Evolutionary conservation across 2,888 invertebrate species (phyloP).

Genomic region (Morpho deidamia): DNA sequence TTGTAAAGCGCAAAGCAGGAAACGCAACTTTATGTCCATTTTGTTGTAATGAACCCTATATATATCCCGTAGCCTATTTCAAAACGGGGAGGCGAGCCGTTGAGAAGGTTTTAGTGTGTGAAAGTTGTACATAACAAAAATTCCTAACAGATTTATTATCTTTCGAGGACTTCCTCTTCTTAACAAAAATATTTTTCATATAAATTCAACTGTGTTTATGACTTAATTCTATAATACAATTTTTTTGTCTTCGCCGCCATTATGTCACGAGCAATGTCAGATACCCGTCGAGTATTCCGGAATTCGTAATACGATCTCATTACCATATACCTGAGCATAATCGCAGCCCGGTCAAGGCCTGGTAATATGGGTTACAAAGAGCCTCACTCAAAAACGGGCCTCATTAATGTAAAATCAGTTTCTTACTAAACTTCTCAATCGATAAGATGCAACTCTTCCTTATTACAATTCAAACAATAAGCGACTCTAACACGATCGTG

Average conservation of each 20-base stretch:
- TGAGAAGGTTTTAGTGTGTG: no score
- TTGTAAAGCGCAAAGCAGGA: no score
- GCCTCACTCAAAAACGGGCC: constrained; percentile 16
- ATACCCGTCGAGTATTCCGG: constrained; percentile 1
- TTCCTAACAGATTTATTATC: no score
- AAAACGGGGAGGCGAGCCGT: no score
- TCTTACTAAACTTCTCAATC: constrained; percentile 44
- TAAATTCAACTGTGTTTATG: not conserved
- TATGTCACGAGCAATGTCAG: not conserved
- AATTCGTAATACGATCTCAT: constrained; percentile 14
- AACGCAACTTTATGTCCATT: no score
- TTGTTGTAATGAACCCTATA: no score
- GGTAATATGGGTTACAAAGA: constrained; percentile 46
- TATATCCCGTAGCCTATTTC: no score
- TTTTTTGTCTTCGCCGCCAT: not conserved
- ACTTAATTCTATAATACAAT: not conserved
- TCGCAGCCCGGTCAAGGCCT: constrained; percentile 45
- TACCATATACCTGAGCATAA: constrained; percentile 12
- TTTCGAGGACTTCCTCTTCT: no score
- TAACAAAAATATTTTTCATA: no score
- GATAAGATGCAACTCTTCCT: constrained; percentile 37
- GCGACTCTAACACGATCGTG: constrained; percentile 13
- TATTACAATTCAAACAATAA: constrained; percentile 12
- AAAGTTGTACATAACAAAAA: no score
- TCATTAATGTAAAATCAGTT: constrained; percentile 61